These are phyloP conservation scores for Coleophora flavipennella DNA, from an alignment of 2,888 invertebrate species.

Conservation along the genomic window DNA sequence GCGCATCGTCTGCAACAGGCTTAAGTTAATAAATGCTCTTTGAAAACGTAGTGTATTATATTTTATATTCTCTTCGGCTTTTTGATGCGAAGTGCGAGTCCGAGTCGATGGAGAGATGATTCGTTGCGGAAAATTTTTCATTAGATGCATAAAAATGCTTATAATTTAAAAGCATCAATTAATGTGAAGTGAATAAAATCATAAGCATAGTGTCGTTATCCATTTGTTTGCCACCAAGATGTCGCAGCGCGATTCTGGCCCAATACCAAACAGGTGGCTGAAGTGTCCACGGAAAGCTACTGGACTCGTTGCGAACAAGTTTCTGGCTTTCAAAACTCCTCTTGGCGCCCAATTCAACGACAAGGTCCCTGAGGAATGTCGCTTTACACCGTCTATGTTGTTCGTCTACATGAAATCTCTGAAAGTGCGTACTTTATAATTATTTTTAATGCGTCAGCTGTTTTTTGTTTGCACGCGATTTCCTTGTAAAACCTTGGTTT, in stretches of 20 bases:
- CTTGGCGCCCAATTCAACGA: slow-evolving; percentile 85
- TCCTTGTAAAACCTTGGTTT: slow-evolving; percentile 15
- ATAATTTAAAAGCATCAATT: slow-evolving; percentile 9
- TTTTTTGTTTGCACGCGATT: slow-evolving; percentile 5
- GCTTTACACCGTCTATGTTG: slow-evolving; percentile 92
- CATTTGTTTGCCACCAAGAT: slow-evolving; percentile 22
- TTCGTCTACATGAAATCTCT: slow-evolving; percentile 83
- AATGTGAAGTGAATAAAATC: slow-evolving; percentile 2
- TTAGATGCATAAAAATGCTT: too few species aligned
- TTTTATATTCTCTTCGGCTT: too few species aligned
- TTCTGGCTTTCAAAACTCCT: slow-evolving; percentile 96
- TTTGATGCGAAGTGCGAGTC: too few species aligned
- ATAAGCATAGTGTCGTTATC: too few species aligned
- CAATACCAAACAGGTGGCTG: slow-evolving; percentile 90
- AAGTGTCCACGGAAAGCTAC: slow-evolving; percentile 88
- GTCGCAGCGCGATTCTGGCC: slow-evolving; percentile 64
- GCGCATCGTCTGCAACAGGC: too few species aligned
- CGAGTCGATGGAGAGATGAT: too few species aligned
- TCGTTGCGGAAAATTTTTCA: slow-evolving; percentile 5
- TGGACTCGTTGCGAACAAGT: slow-evolving; percentile 82
- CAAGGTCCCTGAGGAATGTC: slow-evolving; percentile 85
- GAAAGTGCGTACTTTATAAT: slow-evolving; percentile 70
- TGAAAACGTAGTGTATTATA: too few species aligned
- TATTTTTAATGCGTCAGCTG: slow-evolving; percentile 13
- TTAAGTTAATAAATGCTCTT: too few species aligned